Conservation (phyloP, 1,140 invertebrate species). For the Scaptomyza montana region DNA sequence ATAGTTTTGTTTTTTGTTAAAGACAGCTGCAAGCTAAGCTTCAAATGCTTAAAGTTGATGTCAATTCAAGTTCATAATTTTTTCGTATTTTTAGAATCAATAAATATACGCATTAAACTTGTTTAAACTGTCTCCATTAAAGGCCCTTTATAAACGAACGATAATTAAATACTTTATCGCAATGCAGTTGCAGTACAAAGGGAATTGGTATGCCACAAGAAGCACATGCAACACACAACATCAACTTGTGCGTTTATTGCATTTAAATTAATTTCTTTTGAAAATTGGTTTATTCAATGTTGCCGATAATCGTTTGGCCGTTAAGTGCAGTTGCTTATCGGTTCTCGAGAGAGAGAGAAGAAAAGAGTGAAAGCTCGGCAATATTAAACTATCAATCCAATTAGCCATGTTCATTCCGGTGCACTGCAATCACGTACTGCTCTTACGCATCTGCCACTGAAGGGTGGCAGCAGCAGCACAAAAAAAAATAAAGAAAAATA, state of each 20-base stretch:
- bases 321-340: background rate
- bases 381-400: conserved; percentile 37
- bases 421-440: conserved; percentile 36
- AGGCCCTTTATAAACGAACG: too few relatives aligned
- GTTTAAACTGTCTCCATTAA: too few relatives aligned
- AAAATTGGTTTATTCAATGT: background rate
- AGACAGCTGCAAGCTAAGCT: too few relatives aligned
- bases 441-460: conserved; percentile 23
- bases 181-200: too few relatives aligned
- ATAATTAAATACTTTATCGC: too few relatives aligned
- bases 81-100: too few relatives aligned
- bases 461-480: conserved; percentile 4
- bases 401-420: conserved; percentile 30
- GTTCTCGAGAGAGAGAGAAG: too few relatives aligned
- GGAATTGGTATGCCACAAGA: too few relatives aligned
- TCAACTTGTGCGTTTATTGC: background rate
- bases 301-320: background rate
- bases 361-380: background rate
- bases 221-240: background rate
- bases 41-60: too few relatives aligned
- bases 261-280: background rate
- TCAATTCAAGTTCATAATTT: too few relatives aligned
- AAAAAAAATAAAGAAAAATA: background rate
- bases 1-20: too few relatives aligned
- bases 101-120: too few relatives aligned